phyloP scores from a whole-genome alignment of 2,113 vertebrate genomes.

The Numenius arquata region DNA sequence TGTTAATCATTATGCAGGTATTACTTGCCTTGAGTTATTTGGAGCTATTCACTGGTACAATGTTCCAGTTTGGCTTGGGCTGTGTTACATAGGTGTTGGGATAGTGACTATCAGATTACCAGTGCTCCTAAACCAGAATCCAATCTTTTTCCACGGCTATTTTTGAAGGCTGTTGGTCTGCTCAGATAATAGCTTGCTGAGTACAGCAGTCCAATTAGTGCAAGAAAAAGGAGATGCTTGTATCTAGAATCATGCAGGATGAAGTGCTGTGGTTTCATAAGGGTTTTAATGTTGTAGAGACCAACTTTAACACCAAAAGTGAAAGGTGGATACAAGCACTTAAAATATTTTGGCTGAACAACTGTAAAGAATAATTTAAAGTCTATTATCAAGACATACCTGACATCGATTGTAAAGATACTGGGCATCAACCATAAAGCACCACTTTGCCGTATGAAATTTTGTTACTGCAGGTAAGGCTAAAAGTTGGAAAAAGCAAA shows the following conservation, averaged over 20 bases:
- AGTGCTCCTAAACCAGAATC: background rate
- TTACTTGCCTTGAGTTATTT: background rate
- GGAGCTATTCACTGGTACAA: background rate
- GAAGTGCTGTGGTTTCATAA: background rate
- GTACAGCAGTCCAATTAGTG: background rate
- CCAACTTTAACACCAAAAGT: background rate
- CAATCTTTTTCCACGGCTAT: background rate
- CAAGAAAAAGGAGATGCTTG: background rate
- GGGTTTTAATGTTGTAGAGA: background rate
- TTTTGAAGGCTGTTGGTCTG: background rate
- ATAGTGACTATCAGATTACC: background rate
- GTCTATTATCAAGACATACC: background rate
- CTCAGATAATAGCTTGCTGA: background rate
- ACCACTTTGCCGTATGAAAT: background rate
- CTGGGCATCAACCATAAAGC: background rate
- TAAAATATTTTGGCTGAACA: background rate
- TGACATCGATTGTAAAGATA: background rate
- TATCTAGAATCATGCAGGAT: background rate
- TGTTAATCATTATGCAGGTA: background rate
- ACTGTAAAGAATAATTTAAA: background rate
- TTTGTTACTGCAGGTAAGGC: background rate
- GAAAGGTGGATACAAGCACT: background rate
- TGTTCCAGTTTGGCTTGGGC: background rate
- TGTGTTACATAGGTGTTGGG: background rate
- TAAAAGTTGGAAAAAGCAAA: background rate